Evolutionary conservation across 2,888 invertebrate genomes (phyloP), one percentile per base, ranked within the genome.

Genomic region (Parnassius smintheus): DNA sequence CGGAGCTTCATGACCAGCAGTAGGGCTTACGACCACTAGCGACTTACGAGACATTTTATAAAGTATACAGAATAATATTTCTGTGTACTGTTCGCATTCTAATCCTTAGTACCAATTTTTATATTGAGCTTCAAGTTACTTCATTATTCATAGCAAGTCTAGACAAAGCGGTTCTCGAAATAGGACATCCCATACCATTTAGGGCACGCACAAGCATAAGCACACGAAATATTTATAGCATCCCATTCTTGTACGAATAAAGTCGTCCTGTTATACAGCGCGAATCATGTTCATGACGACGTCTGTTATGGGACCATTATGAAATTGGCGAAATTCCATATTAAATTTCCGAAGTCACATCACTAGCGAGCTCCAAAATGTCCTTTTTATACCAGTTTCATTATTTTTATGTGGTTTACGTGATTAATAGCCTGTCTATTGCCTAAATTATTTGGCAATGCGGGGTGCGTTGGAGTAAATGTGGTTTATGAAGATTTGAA

Each of bases 301-400:
- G 77, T 77, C 77, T 72, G 69, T 76, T 75, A 78, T 74, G 66
- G 67, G n/a, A 70, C 79, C 78, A 81, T 86, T 82, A 82, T 72
- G 76, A 76, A 77, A 85, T 83, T 80, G 81, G 80, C 76, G 70
- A 74, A 75, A 85, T 85, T 81, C 83, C 81, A 75, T 72, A 59
- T 62, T 59, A 44, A 54, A 54, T 49, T 54, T 55, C 56, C 45
- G 49, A 63, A 55, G 63, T 59, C 59, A 63, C 51, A 50, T 45
- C 54, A 18, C 52, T 18, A 51, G 41, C 46, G 44, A 22, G 22
- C 46, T 45, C 12, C 9, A 41, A 9, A 22, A 59, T 51, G 59
- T 53, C 42, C 22, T 49, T 46, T 48, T 53, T 41, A 59, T 63
- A 22, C 18, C 46, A 46, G 13, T 44, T 49, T 46, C 50, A 51